phyloP scores from a whole-genome alignment of 2,113 vertebrate genomes.

The Pterocles burchelli region DNA sequence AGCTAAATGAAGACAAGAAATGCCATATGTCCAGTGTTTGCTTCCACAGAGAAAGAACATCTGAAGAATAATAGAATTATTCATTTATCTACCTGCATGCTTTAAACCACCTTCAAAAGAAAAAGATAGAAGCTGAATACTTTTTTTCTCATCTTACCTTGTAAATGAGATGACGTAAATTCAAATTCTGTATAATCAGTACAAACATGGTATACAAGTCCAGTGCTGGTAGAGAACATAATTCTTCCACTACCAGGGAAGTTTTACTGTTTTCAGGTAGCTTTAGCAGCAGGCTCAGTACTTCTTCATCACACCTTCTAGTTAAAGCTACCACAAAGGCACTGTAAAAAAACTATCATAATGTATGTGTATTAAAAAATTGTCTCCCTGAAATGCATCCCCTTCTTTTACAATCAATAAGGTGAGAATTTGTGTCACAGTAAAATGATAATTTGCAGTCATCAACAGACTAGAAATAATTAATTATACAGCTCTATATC shows the following conservation, averaged over 20 bases:
- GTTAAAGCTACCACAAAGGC: conserved; percentile 16
- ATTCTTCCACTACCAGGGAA: conserved; percentile 3
- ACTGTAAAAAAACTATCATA: conserved; percentile 41
- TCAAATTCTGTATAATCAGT: conserved; percentile 44
- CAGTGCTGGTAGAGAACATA: conserved; percentile 61
- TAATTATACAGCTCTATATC: not conserved
- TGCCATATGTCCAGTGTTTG: not conserved
- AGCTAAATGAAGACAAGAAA: not conserved
- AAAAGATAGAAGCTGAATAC: not conserved
- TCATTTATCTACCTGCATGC: not conserved
- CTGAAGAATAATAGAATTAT: not conserved
- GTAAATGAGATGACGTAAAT: conserved; percentile 63
- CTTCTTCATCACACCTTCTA: conserved; percentile 59
- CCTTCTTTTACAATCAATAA: not conserved
- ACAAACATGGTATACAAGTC: conserved; percentile 35
- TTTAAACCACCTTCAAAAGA: not conserved
- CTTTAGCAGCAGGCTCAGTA: conserved; percentile 52
- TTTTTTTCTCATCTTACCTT: conserved; percentile 40
- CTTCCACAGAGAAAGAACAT: not conserved
- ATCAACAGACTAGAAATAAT: not conserved
- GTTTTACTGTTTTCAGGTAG: conserved; percentile 30
- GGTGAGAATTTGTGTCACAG: not conserved
- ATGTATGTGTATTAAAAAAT: accelerated
- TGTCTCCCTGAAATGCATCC: not conserved
- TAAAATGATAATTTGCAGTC: not conserved